Base-by-base conservation (phyloP, 1,140 invertebrate species). In the Copidosoma floridanum region DNA sequence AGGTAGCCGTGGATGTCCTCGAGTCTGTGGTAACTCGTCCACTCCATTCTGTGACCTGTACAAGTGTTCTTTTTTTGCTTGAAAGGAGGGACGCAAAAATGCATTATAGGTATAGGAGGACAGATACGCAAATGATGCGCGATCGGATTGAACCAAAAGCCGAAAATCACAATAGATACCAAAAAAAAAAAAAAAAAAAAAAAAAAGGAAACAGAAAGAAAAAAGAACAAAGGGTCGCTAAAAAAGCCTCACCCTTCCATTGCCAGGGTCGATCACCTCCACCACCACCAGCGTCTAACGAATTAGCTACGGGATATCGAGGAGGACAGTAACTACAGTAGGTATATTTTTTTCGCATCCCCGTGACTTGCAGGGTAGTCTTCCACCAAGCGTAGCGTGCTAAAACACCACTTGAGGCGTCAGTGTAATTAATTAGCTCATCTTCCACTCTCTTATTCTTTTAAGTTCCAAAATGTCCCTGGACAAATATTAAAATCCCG, bases 31-130 rank as follows among this genome's bases (percentile, higher is more conserved):
- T 93, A 93, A 44, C 87, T 85, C 64, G 85, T 83, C 89, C 90
- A 93, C 48, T 89, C 90, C 82, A 93, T 84, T 21, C 87, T 83
- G 72, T 93, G 89, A 59, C 89, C 90, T 80, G n/a, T 27, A 67
- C 64, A 57, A 58, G 16, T 57, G 10, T 53, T 41, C 43, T n/a
- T n/a, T n/a, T n/a, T n/a, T n/a, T n/a, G n/a, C n/a, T n/a, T n/a
- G n/a, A n/a, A n/a, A n/a, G n/a, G n/a, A n/a, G n/a, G n/a, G n/a
- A n/a, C n/a, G n/a, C n/a, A n/a, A n/a, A n/a, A n/a, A n/a, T n/a
- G n/a, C n/a, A n/a, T n/a, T n/a, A n/a, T n/a, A n/a, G n/a, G n/a
- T n/a, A n/a, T n/a, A n/a, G n/a, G n/a, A n/a, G n/a, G n/a, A n/a
- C n/a, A n/a, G n/a, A n/a, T n/a, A n/a, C n/a, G n/a, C n/a, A n/a